Base-by-base conservation (phyloP, 2,888 invertebrate genomes). In the Emmelina monodactyla region DNA sequence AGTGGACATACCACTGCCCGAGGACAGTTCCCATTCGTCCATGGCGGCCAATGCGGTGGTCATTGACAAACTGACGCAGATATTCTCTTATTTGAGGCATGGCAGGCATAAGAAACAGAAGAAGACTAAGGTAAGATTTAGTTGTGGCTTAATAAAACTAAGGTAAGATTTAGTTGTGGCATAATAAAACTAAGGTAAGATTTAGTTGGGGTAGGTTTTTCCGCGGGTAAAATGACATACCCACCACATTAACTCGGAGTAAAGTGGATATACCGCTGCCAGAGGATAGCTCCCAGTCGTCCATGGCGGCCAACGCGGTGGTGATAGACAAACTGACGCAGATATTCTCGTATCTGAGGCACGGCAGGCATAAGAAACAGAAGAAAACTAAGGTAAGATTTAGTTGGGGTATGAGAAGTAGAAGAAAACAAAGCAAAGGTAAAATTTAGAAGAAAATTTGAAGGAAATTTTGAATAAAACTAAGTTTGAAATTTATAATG, bases 321-420 rank as follows among this genome's bases (percentile, higher is more conserved):
- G 94, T 99, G 2, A 92, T 99, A 40, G 97, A 98, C 57, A 99
- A 99, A 62, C 72, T 99, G 15, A 92, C 97, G 0, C 97, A 99
- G 73, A 98, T 99, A 57, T 82, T 99, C 43, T 93, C 96, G 0
- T 98, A 99, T 48, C 68, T 99, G 14, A 81, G 98, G 1, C 94
- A 95, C 56, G 88, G 88, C 0, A 80, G 92, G 10, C 89, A 90
- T 49, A 85, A 88, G 43, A 89, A 88, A 51, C 84, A 87, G 33
- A 91, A 91, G 61, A 91, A 89, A 53, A 84, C 86, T 6, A 89
- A 85, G 64, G 83, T 79, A 41, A 22, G 33, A 33, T 12, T 29
- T 2, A n/a, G n/a, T n/a, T n/a, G n/a, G n/a, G 92, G 10, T 89
- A 90, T 48, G 85, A 88, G 43, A 89, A 88, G 51, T 84, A 87